Evolutionary conservation across 1,140 invertebrate species (phyloP), one percentile per base, ranked within the genome.

Genomic region (Dendrolimus punctatus): DNA sequence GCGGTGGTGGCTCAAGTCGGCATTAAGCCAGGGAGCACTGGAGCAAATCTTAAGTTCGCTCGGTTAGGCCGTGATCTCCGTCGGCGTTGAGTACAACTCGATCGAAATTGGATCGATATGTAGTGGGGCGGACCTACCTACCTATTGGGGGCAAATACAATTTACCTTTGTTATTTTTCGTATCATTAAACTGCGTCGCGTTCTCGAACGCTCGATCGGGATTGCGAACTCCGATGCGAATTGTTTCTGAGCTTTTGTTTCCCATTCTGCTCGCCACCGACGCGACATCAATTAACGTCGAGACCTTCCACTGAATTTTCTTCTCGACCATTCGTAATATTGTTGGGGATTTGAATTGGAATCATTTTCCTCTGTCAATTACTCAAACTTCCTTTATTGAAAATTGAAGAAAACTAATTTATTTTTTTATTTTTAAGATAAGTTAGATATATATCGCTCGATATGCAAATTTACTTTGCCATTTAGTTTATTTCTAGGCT

Each of bases 111-210:
- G 77, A 80, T 84, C 83, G 76, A 86, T 86, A 82, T 73, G 75
- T 73, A 70, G 65, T 58, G 70, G 65, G 64, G 72, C 68, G 73
- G 78, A 66, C 64, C 71, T 66, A 73, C 72, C 73, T 76, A 79
- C 79, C 76, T 79, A 77, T 69, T 70, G 71, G 58, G 77, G 71
- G 81, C 77, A 85, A 85, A 86, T 86, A 86, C 80, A 86, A 86
- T 86, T 85, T 86, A 86, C 83, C 80, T 85, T 85, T 86, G 83
- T 86, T 86, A 86, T 86, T 86, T 86, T 85, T 86, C 83, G 81
- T 85, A 76, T 86, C 83, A 86, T 86, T 86, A 82, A 86, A 85
- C 81, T 85, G 80, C 81, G 83, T 84, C 72, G 80, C 75, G 79
- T 83, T 84, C 81, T 73, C 76, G 73, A 84, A 83, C 78, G 78